Conservation (phyloP, 2,797 vertebrate genomes). For the Sarcoramphus papa region DNA sequence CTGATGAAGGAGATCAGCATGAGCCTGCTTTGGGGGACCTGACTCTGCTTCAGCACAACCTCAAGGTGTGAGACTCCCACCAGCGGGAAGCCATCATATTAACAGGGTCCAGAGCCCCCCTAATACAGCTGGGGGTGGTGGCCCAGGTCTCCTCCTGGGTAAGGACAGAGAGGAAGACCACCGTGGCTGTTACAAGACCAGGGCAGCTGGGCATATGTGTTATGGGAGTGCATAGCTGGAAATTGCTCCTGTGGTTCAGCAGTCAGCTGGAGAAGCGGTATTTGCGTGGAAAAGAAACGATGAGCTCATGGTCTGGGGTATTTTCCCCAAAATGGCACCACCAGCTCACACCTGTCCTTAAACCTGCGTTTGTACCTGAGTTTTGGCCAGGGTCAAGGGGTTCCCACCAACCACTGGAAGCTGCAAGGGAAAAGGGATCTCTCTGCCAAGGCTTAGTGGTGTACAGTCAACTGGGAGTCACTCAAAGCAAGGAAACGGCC, state of each 20-base stretch:
- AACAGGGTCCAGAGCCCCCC: accelerated
- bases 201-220: not conserved
- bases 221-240: not conserved
- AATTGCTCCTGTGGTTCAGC: not conserved
- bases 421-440: not conserved
- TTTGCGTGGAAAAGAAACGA: not conserved
- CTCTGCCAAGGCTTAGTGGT: not conserved
- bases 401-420: not conserved
- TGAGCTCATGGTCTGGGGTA: not conserved
- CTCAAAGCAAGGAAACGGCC: not conserved
- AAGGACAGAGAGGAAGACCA: not conserved
- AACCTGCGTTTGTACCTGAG: not conserved
- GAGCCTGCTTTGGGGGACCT: not conserved
- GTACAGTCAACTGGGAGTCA: not conserved
- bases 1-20: not conserved
- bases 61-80: not conserved
- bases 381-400: not conserved
- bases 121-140: not conserved
- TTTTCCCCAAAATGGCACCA: not conserved
- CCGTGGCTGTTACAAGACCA: not conserved
- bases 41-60: not conserved
- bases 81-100: accelerated
- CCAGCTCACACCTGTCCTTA: not conserved
- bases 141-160: not conserved
- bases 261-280: not conserved